A percentile compares a stretch with the other conserved stretches of the same genome.
These are phyloP conservation scores for Solenopsis fugax DNA, from an alignment of 1,140 invertebrate genomes.

Conservation along the genomic window DNA sequence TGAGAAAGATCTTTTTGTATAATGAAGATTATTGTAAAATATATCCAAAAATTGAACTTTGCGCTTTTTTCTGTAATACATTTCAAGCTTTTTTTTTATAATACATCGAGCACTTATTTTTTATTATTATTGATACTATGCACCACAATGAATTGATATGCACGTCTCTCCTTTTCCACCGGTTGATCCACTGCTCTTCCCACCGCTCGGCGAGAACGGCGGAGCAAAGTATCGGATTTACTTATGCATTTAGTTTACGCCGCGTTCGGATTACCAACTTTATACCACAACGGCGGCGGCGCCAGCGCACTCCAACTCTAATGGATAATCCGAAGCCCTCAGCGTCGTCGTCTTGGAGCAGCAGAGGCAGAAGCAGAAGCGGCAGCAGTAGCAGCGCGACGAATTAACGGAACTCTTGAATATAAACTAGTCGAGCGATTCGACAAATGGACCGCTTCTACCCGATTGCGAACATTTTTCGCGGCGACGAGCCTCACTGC, in stretches of 20 bases:
- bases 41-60: neutral
- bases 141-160: neutral
- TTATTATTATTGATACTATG: neutral
- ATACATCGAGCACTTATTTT: neutral
- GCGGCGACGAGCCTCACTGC: neutral
- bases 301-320: conserved; percentile 17
- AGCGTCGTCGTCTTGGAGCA: conserved; percentile 16
- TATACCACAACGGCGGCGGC: conserved; percentile 16
- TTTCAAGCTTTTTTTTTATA: neutral
- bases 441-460: conserved; percentile 9
- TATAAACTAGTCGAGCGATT: conserved; percentile 60
- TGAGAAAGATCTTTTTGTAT: neutral
- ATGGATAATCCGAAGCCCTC: conserved; percentile 41
- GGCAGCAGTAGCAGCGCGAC: neutral
- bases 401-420: conserved; percentile 69
- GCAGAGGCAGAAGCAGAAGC: neutral
- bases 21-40: neutral
- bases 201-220: neutral
- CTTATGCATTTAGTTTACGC: conserved; percentile 80
- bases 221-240: conserved; percentile 75
- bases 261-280: conserved; percentile 66
- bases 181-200: conserved; percentile 19
- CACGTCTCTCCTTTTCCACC: neutral
- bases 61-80: neutral
- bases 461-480: conserved; percentile 34